These are phyloP conservation scores for Myotis daubentonii DNA, from an alignment of 2,797 vertebrate genomes.

Conservation along the genomic window DNA sequence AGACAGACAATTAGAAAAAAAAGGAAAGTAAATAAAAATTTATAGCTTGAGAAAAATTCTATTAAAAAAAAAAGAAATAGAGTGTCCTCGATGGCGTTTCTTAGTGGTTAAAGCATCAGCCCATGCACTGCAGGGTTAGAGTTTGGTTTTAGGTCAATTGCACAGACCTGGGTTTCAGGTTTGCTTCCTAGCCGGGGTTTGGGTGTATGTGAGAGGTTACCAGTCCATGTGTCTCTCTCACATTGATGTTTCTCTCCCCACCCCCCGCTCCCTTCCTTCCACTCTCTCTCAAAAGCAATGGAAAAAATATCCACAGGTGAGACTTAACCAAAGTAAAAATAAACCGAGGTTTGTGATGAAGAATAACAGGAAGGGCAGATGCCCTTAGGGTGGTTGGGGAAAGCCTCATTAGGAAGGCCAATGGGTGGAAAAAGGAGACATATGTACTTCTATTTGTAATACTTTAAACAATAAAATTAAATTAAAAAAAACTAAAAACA, in stretches of 20 bases:
- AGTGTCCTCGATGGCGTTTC: background rate
- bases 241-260: background rate
- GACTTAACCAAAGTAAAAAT: background rate
- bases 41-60: conserved; percentile 45
- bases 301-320: background rate
- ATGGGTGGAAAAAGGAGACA: too few species aligned
- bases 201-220: background rate
- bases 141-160: background rate
- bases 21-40: background rate
- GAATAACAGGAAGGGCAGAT: background rate
- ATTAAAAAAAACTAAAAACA: too few species aligned
- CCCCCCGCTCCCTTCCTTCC: background rate
- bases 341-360: background rate
- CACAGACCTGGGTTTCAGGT: background rate
- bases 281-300: background rate
- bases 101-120: background rate
- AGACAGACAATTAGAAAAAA: background rate
- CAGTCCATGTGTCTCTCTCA: background rate
- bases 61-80: background rate
- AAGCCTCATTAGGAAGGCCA: background rate
- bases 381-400: background rate
- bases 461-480: too few species aligned
- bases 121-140: background rate
- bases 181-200: background rate
- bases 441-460: too few species aligned